Base-by-base conservation (phyloP, 2,113 vertebrate species). In the Parus major region DNA sequence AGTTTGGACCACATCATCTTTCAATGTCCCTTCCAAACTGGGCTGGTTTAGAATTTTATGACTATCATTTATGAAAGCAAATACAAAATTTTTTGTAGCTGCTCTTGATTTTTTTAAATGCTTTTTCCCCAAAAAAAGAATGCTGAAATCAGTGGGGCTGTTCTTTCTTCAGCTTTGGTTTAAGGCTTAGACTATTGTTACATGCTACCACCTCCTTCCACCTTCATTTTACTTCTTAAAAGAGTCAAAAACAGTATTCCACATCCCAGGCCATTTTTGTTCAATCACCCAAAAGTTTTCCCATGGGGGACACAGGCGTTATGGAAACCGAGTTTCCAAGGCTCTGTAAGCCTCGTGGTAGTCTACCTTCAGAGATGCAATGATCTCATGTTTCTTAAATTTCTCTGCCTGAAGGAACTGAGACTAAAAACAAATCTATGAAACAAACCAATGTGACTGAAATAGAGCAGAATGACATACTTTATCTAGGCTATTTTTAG, bases 401-500 rank as follows among this genome's bases (percentile, higher is more conserved):
- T 89, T 87, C 75, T 94, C 69, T 85, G 82, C 87, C 84, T 91
- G 69, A 82, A 94, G 87, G 90, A 94, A 91, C 39, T 24, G 41
- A 91, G 56, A 61, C 63, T 81, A 88, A 90, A 96, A 94, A 84
- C 87, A 91, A 86, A 79, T 28, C 53, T 61, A 90, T 57, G 79
- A 92, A 96, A 95, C 92, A 92, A 95, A 88, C 63, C 7, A 3
- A 53, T 82, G 66, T 80, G 85, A 93, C 94, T 83, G 82, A 96
- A 95, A 94, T 90, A 94, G 92, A 96, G 57, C 88, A 96, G 85
- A 92, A 94, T 80, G 75, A 94, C 90, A 95, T 77, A 93, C 71
- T 96, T 93, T 85, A 88, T 69, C 85, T 61, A 69, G 44, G 25
- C 33, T 94, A 95, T 85, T 96, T 96, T 96, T 94, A 94, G 70